These are phyloP conservation scores for Cantharis rustica DNA, from an alignment of 2,888 invertebrate genomes.

Conservation along the genomic window DNA sequence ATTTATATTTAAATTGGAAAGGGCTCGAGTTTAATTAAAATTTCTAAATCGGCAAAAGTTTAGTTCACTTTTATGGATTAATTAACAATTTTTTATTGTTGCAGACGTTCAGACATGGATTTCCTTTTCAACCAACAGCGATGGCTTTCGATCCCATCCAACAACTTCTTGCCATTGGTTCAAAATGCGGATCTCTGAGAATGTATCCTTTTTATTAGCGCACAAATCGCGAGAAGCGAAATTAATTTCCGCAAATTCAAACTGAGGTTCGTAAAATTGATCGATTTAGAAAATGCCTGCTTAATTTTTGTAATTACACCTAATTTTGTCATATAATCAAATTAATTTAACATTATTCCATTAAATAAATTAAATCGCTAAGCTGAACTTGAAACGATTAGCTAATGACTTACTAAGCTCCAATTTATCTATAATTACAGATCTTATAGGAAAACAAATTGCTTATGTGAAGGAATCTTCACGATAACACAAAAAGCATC, in stretches of 20 bases:
- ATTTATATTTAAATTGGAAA: background rate
- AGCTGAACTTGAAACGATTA: background rate
- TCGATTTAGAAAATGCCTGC: background rate
- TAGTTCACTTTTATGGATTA: background rate
- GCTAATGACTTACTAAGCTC: background rate
- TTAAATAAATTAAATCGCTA: background rate
- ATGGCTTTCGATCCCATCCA: slow-evolving; percentile 98
- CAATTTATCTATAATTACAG: slow-evolving; percentile 2
- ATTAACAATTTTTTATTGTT: slow-evolving; percentile 54
- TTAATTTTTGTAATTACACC: background rate
- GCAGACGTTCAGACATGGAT: slow-evolving; percentile 97
- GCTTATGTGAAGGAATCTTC: background rate
- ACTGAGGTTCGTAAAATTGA: background rate
- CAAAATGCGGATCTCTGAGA: slow-evolving; percentile 91
- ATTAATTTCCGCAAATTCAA: background rate
- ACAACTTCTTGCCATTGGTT: slow-evolving; percentile 94
- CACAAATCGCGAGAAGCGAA: background rate
- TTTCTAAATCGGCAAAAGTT: background rate
- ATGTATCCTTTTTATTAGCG: slow-evolving; percentile 85
- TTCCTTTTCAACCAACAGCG: slow-evolving; percentile 96
- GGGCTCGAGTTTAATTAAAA: background rate
- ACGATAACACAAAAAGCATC: background rate
- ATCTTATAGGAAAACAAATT: background rate
- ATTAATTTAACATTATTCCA: background rate
- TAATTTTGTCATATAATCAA: background rate